Percentiles rank a stretch among this genome's conserved stretches.
These are phyloP conservation scores for Porites cylindrica DNA, from an alignment of 92 coral and sea anemone species.

Conservation along the genomic window DNA sequence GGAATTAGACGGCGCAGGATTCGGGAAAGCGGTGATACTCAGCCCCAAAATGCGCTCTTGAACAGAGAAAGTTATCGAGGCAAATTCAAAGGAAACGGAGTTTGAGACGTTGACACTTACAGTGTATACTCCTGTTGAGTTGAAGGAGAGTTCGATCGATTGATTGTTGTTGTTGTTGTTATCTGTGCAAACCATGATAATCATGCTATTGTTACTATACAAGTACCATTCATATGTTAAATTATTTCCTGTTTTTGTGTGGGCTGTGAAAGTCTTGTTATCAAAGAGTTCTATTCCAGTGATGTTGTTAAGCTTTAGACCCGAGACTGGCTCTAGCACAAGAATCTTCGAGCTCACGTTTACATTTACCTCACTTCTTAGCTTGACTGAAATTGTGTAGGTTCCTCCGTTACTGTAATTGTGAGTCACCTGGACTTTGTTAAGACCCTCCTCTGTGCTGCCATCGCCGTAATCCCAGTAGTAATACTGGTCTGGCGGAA, in stretches of 20 bases:
- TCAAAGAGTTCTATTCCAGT: conserved; percentile 77
- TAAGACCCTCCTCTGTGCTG: conserved; percentile 12
- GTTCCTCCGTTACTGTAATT: conserved; percentile 66
- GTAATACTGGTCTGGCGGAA: conserved; percentile 40
- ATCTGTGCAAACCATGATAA: conserved; percentile 51
- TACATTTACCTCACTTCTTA: conserved; percentile 29
- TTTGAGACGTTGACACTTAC: conserved; percentile 82
- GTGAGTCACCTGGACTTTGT: conserved; percentile 55
- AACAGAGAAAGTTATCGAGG: conserved; percentile 67
- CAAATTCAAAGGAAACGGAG: conserved; percentile 67
- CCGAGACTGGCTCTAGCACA: conserved; percentile 77
- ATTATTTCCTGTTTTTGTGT: conserved; percentile 80
- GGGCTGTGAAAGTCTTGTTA: conserved; percentile 64
- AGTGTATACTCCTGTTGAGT: conserved; percentile 60
- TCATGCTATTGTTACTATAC: conserved; percentile 35
- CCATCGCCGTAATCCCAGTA: conserved; percentile 89
- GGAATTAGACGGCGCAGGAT: conserved; percentile 86
- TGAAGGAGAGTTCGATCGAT: conserved; percentile 63
- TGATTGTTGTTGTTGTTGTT: background rate
- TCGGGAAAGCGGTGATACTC: conserved; percentile 74
- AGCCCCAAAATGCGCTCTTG: conserved; percentile 76
- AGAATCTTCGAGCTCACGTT: conserved; percentile 47
- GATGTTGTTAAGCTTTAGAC: conserved; percentile 61
- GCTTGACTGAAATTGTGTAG: conserved; percentile 54
- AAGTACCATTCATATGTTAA: conserved; percentile 81